phyloP scores from a whole-genome alignment of 2,888 invertebrate genomes.

The Diloba caeruleocephala region DNA sequence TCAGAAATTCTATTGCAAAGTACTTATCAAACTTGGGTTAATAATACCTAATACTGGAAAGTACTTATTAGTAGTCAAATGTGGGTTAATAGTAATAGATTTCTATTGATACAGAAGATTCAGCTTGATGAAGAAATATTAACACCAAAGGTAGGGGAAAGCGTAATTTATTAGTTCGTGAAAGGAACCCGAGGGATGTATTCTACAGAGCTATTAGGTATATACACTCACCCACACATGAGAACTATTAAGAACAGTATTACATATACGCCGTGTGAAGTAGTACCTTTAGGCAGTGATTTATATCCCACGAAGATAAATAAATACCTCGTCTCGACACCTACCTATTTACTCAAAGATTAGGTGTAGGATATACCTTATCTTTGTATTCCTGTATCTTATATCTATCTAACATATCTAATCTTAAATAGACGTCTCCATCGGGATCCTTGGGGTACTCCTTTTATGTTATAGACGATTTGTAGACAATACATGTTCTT shows the following conservation, averaged over 20 bases:
- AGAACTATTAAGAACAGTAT: slow-evolving; percentile 5
- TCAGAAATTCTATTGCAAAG: background rate
- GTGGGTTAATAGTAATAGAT: slow-evolving; percentile 4
- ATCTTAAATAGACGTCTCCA: too few relatives aligned
- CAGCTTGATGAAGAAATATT: slow-evolving; percentile 41
- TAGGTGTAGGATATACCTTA: background rate
- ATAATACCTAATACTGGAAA: too few relatives aligned
- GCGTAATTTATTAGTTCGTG: slow-evolving; percentile 39
- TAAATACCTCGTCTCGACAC: slow-evolving; percentile 18
- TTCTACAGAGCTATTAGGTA: slow-evolving; percentile 4
- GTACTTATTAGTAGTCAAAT: too few relatives aligned
- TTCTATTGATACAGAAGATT: slow-evolving; percentile 24
- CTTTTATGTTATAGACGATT: too few relatives aligned
- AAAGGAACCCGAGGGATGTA: slow-evolving; percentile 26
- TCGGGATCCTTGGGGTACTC: too few relatives aligned
- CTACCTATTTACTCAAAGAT: slow-evolving; percentile 33
- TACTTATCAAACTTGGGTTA: too few relatives aligned
- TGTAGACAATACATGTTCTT: too few relatives aligned
- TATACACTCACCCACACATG: background rate
- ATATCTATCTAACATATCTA: too few relatives aligned
- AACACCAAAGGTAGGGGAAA: slow-evolving; percentile 32
- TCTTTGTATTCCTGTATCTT: too few relatives aligned
- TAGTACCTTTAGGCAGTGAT: slow-evolving; percentile 25
- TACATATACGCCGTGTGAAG: slow-evolving; percentile 18
- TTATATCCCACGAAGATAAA: slow-evolving; percentile 25